Percentiles rank a stretch among this genome's conserved stretches.
These are phyloP conservation scores for Siderastrea siderea DNA, from an alignment of 92 coral and sea anemone genomes.

Conservation along the genomic window DNA sequence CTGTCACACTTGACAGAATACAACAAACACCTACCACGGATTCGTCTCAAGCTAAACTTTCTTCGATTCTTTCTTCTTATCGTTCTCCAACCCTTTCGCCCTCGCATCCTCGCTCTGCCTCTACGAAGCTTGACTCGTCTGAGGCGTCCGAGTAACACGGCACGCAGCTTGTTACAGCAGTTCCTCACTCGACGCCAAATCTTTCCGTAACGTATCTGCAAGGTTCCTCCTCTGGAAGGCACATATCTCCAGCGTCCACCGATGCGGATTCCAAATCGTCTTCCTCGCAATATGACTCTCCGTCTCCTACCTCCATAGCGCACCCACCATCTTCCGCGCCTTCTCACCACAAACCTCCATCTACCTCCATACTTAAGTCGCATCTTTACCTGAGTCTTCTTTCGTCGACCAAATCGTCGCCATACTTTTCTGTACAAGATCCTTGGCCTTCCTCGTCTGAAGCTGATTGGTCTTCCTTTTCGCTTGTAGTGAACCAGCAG, in stretches of 20 bases:
- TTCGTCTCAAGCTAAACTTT: background rate
- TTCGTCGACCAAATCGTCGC: slow-evolving; percentile 4
- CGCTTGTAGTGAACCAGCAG: slow-evolving; percentile 26
- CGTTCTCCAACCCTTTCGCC: background rate
- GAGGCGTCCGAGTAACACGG: slow-evolving; percentile 47
- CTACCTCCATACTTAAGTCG: slow-evolving; percentile 9
- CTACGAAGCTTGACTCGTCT: slow-evolving; percentile 45
- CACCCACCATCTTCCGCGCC: slow-evolving; percentile 14
- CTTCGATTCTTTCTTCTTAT: background rate
- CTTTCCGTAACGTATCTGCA: slow-evolving; percentile 48
- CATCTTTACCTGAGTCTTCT: slow-evolving; percentile 3
- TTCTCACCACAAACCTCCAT: slow-evolving; percentile 14
- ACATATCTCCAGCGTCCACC: slow-evolving; percentile 44
- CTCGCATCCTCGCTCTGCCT: slow-evolving; percentile 32
- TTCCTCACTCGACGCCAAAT: slow-evolving; percentile 44
- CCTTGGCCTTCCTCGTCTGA: slow-evolving; percentile 13
- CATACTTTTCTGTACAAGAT: background rate
- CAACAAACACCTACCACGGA: slow-evolving; percentile 2
- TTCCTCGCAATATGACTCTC: slow-evolving; percentile 28
- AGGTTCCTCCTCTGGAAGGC: slow-evolving; percentile 28
- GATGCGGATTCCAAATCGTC: slow-evolving; percentile 34
- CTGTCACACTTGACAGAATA: too few species aligned
- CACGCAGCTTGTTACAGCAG: slow-evolving; percentile 51
- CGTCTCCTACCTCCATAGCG: background rate
- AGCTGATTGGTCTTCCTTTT: slow-evolving; percentile 15